A percentile compares a stretch with the other conserved stretches of the same genome.
phyloP scores from a whole-genome alignment of 2,888 invertebrate genomes.

The Phyto melanocephala region DNA sequence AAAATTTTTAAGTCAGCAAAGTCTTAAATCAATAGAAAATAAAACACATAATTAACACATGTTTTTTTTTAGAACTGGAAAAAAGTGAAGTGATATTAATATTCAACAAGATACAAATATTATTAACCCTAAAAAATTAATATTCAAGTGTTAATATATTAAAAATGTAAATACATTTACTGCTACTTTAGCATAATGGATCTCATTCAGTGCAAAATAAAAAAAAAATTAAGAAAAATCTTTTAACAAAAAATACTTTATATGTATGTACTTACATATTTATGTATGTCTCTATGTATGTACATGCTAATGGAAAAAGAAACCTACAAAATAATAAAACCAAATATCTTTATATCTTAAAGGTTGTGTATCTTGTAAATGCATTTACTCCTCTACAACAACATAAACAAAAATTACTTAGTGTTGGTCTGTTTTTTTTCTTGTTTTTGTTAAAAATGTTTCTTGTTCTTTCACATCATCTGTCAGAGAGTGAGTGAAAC shows the following conservation, averaged over 20 bases:
- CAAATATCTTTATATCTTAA: conserved; percentile 22
- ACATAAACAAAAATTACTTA: conserved; percentile 22
- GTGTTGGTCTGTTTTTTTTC: conserved; percentile 22
- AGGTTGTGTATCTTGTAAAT: conserved; percentile 64
- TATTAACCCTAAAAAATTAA: not conserved
- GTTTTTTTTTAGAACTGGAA: conserved; percentile 32
- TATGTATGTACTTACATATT: not conserved
- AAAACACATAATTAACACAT: conserved; percentile 41
- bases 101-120: not conserved
- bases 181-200: not conserved
- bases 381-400: conserved; percentile 41
- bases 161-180: not conserved
- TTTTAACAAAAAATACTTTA: not conserved
- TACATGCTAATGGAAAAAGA: conserved; percentile 21
- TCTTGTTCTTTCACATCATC: conserved; percentile 5
- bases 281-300: not conserved
- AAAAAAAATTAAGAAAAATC: conserved; percentile 16
- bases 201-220: conserved; percentile 33
- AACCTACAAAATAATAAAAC: conserved; percentile 34
- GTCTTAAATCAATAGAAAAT: conserved; percentile 13
- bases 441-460: conserved; percentile 17
- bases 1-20: conserved; percentile 53
- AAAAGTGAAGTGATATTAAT: conserved; percentile 28
- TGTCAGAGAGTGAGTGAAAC: conserved; percentile 3
- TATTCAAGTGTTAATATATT: conserved; percentile 11